Conservation (phyloP, 1,140 invertebrate genomes). For the Aphelenchoides fujianensis region DNA sequence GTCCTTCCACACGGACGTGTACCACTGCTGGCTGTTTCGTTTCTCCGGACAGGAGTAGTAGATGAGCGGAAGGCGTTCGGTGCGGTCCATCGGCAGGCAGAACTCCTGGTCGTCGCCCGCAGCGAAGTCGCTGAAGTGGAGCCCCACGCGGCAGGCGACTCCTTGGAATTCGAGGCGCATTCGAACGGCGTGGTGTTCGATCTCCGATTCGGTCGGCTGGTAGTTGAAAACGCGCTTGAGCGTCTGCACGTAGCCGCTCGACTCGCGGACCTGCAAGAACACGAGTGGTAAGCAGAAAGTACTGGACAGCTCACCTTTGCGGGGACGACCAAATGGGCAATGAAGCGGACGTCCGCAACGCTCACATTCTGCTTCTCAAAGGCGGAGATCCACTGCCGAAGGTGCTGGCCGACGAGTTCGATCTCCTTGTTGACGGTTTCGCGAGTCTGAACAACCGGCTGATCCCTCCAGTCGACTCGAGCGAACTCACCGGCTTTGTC, state of each 20-base stretch:
- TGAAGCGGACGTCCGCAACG: background rate
- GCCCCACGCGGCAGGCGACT: background rate
- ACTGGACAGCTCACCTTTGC: background rate
- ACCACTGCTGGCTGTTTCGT: background rate
- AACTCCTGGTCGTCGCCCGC: background rate
- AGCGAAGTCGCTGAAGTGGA: conserved; percentile 5
- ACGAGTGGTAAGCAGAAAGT: no score
- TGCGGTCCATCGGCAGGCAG: background rate
- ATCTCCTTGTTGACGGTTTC: background rate
- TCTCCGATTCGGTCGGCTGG: background rate
- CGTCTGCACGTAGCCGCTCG: background rate
- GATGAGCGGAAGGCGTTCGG: background rate
- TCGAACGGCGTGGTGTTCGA: background rate
- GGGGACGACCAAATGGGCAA: background rate
- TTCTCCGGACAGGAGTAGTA: background rate
- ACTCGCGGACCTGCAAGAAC: conserved; percentile 1
- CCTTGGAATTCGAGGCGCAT: conserved; percentile 1
- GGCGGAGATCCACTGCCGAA: background rate
- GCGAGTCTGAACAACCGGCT: background rate
- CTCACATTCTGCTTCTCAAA: background rate
- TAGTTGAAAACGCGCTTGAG: background rate
- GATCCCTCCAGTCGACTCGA: background rate
- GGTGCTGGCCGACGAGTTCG: background rate
- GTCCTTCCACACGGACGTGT: background rate
- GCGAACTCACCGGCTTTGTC: background rate